Evolutionary conservation across 2,113 vertebrate genomes (phyloP).

Genomic region (Pterocles gutturalis): DNA sequence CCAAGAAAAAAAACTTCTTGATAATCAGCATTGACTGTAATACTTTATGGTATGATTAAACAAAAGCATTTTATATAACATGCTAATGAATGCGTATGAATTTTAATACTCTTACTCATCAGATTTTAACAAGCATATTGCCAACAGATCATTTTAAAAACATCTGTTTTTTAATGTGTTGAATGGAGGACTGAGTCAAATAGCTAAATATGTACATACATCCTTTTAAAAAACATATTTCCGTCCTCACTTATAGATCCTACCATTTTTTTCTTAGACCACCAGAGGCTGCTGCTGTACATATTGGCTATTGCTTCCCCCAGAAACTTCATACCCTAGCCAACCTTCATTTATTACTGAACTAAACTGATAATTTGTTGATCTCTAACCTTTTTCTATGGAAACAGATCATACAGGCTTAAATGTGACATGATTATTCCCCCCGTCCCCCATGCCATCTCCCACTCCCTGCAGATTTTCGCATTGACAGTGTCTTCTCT

Average conservation of each 20-base stretch:
- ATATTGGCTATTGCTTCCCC: constrained; percentile 45
- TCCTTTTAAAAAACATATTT: constrained; percentile 70
- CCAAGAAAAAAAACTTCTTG: constrained; percentile 59
- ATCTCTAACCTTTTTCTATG: neutral
- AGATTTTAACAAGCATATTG: constrained; percentile 77
- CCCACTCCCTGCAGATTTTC: constrained; percentile 15
- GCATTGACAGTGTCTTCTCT: neutral
- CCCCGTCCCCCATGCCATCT: neutral
- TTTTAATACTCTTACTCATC: constrained; percentile 78
- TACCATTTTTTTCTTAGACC: constrained; percentile 70
- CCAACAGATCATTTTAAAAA: constrained; percentile 76
- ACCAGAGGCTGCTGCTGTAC: constrained; percentile 78
- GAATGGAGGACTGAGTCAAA: constrained; percentile 72
- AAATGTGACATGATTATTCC: neutral
- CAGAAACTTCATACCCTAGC: constrained; percentile 7
- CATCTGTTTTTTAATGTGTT: constrained; percentile 78
- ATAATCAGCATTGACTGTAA: constrained; percentile 70
- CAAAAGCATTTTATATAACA: constrained; percentile 76
- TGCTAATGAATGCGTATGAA: constrained; percentile 80
- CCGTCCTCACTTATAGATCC: constrained; percentile 30
- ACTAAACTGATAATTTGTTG: constrained; percentile 33
- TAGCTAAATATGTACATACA: constrained; percentile 77
- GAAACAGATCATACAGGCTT: constrained; percentile 9
- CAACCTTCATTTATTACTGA: constrained; percentile 24
- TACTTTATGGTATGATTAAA: constrained; percentile 74